Evolutionary conservation across 2,113 vertebrate species (phyloP).

Genomic region (Pipa parva): DNA sequence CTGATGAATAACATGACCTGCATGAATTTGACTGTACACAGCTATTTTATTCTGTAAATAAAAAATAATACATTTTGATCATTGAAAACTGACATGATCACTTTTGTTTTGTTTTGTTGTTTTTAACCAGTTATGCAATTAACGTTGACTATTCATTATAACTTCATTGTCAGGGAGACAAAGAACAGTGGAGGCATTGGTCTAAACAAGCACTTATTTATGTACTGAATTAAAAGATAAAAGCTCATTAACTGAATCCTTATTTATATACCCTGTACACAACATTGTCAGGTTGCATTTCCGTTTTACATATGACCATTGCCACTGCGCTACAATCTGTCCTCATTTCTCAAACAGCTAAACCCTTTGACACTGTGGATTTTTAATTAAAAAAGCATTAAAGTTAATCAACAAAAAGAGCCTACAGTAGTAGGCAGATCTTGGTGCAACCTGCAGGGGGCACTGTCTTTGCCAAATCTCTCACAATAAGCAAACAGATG

Average conservation of each 20-base stretch:
- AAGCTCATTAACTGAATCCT: constrained; percentile 54
- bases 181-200: too few species aligned
- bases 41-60: too few species aligned
- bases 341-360: constrained; percentile 99
- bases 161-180: too few species aligned
- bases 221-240: not conserved
- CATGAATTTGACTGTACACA: too few species aligned
- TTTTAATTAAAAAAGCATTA: constrained; percentile 99
- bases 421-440: constrained; percentile 88
- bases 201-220: too few species aligned
- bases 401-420: constrained; percentile 99
- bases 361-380: constrained; percentile 99
- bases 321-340: constrained; percentile 96
- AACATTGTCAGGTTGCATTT: constrained; percentile 90
- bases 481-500: constrained; percentile 97
- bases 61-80: too few species aligned
- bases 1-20: too few species aligned
- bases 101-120: too few species aligned
- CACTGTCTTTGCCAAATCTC: constrained; percentile 85
- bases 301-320: constrained; percentile 93
- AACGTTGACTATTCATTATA: too few species aligned
- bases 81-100: too few species aligned
- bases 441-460: constrained; percentile 96
- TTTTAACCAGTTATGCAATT: too few species aligned
- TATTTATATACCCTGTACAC: constrained; percentile 73